phyloP scores from a whole-genome alignment of 2,888 invertebrate species.

The Cerceris ruficornis region DNA sequence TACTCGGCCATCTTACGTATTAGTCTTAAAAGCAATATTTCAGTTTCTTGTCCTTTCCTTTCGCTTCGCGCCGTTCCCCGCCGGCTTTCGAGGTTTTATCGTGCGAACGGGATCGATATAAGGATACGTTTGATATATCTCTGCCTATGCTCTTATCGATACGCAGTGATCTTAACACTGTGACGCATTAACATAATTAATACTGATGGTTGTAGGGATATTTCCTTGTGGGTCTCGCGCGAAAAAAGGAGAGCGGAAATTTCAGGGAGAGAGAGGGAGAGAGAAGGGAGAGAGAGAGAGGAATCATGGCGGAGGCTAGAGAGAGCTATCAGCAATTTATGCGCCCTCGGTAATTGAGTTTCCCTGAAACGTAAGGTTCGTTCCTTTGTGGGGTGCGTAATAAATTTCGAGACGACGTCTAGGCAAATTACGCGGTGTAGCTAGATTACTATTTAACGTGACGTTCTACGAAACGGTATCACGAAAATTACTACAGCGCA shows the following conservation, averaged over 20 bases:
- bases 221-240: conserved; percentile 7
- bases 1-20: conserved; percentile 37
- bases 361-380: conserved; percentile 46
- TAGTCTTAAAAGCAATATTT: conserved; percentile 43
- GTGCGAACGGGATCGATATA: neutral
- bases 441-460: conserved; percentile 26
- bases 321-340: conserved; percentile 51
- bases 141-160: neutral
- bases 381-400: conserved; percentile 56
- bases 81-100: neutral
- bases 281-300: neutral
- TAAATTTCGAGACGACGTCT: conserved; percentile 50
- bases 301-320: conserved; percentile 25
- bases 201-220: neutral
- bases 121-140: neutral
- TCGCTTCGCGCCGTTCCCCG: neutral
- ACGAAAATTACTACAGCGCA: neutral
- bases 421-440: conserved; percentile 52
- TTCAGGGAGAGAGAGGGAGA: neutral
- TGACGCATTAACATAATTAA: conserved; percentile 1
- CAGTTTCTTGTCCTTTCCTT: conserved; percentile 44
- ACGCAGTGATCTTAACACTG: neutral
- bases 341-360: conserved; percentile 55
- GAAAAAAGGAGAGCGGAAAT: neutral
- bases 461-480: neutral